These are phyloP conservation scores for Hydriomena furcata DNA, from an alignment of 2,888 invertebrate species.

Conservation along the genomic window DNA sequence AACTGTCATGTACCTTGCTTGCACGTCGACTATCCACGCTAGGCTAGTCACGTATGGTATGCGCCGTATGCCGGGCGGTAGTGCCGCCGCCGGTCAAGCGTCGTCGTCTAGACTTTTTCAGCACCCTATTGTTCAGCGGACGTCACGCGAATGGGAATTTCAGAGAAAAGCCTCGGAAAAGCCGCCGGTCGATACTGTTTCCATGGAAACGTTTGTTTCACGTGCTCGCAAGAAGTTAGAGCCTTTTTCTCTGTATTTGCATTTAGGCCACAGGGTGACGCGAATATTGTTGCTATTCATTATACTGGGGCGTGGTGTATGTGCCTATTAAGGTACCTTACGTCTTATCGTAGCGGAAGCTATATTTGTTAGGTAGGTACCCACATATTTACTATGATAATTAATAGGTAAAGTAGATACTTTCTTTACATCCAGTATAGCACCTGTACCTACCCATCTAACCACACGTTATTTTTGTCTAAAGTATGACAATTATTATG, in stretches of 20 bases:
- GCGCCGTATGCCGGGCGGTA: slow-evolving; percentile 33
- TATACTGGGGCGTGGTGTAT: no score
- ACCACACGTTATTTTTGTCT: background rate
- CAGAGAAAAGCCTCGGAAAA: slow-evolving; percentile 78
- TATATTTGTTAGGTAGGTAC: no score
- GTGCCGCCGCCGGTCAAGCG: slow-evolving; percentile 30
- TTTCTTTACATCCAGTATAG: no score
- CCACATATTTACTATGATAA: no score
- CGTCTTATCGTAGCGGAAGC: no score
- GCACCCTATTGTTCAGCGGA: slow-evolving; percentile 69
- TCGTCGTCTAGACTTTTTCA: slow-evolving; percentile 57
- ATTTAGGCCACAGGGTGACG: slow-evolving; percentile 73
- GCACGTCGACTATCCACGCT: slow-evolving; percentile 39
- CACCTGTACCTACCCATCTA: background rate
- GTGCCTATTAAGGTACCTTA: slow-evolving; percentile 50
- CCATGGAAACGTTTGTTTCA: slow-evolving; percentile 79
- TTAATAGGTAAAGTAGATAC: no score
- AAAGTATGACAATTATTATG: background rate
- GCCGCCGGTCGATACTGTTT: slow-evolving; percentile 79
- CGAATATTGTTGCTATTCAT: slow-evolving; percentile 57
- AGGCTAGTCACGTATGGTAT: slow-evolving; percentile 41
- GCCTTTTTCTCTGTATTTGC: slow-evolving; percentile 70
- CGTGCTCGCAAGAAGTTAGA: slow-evolving; percentile 63
- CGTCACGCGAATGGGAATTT: slow-evolving; percentile 76
- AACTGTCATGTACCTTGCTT: slow-evolving; percentile 16